Evolutionary conservation across 1,140 invertebrate species (phyloP), one percentile per base, ranked within the genome.

Genomic region (Andrena cerasifolii): DNA sequence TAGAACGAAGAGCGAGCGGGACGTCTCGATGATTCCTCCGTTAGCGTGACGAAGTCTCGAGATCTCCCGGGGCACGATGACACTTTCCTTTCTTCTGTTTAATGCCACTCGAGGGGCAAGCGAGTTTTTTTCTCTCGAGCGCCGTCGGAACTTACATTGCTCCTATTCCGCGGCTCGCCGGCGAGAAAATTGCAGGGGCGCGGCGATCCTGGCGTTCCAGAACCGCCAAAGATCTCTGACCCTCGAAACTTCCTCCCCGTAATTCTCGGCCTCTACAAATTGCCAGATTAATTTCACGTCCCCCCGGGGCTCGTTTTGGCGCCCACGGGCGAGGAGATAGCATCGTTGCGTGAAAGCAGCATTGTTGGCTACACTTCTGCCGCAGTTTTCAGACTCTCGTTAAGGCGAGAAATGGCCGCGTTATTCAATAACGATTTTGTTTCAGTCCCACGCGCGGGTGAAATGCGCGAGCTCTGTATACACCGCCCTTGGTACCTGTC

Each of bases 221-320:
- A 40, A 40, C 2, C 3, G 14, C 18, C 1, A 3, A 5, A 33
- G 73, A 54, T 47, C 56, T 36, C 59, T 51, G 75, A 75, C 63
- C 28, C 14, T 47, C 24, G 14, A 59, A 79, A 76, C 36, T 40
- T 40, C 36, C 63, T 21, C 45, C 51, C 24, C 56, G 28, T 68
- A 61, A 74, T 61, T 58, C 72, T 26, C 43, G 1, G 47, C 3
- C 8, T 28, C 31, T 31, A 40, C 58, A 56, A 77, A 65, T 80
- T 77, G 43, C 59, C 45, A 68, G 66, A 71, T 77, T 78, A 77
- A 78, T 78, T 80, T 65, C 24, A 71, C 66, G n/a, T 36, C 56
- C 51, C 54, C 7, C 59, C 28, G 74, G 6, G 26, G 5, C 24
- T 59, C 43, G 51, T 71, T 77, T 58, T 51, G 49, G 49, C 24